Conservation (phyloP, 1,140 invertebrate genomes). For the Aphidius gifuensis region DNA sequence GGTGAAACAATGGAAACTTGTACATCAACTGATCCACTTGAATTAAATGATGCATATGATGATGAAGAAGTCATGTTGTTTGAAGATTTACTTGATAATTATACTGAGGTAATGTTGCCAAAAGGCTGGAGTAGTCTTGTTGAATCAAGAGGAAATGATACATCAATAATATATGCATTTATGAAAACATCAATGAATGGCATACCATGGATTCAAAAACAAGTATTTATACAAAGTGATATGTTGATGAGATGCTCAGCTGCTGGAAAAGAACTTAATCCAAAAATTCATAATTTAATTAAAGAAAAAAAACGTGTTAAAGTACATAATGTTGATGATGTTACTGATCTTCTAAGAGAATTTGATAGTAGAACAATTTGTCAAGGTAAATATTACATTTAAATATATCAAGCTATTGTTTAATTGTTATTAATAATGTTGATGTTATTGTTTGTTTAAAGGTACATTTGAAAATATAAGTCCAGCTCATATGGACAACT, state of each 20-base stretch:
- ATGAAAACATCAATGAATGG: conserved; percentile 39
- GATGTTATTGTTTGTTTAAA: not conserved
- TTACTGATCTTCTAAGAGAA: conserved; percentile 47
- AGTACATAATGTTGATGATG: conserved; percentile 37
- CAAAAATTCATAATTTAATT: conserved; percentile 39
- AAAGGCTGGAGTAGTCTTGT: conserved; percentile 44
- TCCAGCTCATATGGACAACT: conserved; percentile 29
- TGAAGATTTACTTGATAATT: conserved; percentile 48
- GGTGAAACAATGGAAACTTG: conserved; percentile 14
- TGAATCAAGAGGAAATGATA: conserved; percentile 41
- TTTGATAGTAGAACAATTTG: conserved; percentile 45
- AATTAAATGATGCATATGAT: conserved; percentile 8
- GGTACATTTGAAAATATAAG: conserved; percentile 22
- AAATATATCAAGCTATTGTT: not conserved
- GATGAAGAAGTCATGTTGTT: conserved; percentile 37
- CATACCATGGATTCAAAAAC: conserved; percentile 46
- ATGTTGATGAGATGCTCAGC: conserved; percentile 44
- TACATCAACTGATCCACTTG: conserved; percentile 7
- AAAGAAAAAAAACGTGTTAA: conserved; percentile 33
- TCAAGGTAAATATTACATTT: conserved; percentile 36
- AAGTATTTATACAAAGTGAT: conserved; percentile 46
- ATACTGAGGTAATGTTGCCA: conserved; percentile 43
- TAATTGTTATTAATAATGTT: not conserved
- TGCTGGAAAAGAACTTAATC: conserved; percentile 41
- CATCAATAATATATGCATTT: conserved; percentile 42